These are phyloP conservation scores for Orthonychiurus folsomi DNA, from an alignment of 2,888 invertebrate genomes.

Conservation along the genomic window DNA sequence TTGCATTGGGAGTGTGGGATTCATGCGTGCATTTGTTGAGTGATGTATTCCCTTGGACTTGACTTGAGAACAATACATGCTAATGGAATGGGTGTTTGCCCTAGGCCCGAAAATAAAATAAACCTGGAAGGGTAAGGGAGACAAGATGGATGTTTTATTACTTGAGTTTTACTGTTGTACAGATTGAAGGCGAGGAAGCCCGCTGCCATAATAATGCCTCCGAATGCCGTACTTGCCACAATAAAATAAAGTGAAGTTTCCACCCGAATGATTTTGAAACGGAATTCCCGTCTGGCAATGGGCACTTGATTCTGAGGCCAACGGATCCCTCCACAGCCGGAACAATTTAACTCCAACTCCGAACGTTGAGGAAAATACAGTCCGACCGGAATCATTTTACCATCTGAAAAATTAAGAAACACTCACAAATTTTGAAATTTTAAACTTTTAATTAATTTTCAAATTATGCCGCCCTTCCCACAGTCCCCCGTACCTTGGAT, in stretches of 20 bases:
- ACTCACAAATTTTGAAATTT: neutral
- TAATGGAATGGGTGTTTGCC: too few relatives aligned
- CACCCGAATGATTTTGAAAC: slow-evolving; percentile 65
- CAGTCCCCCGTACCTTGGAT: too few relatives aligned
- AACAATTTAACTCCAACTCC: slow-evolving; percentile 58
- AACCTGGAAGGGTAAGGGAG: too few relatives aligned
- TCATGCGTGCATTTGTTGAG: too few relatives aligned
- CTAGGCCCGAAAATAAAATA: too few relatives aligned
- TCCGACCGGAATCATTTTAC: slow-evolving; percentile 62
- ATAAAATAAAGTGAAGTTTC: slow-evolving; percentile 65
- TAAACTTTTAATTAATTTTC: too few relatives aligned
- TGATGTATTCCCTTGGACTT: too few relatives aligned
- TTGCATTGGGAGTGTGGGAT: too few relatives aligned
- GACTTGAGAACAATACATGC: too few relatives aligned
- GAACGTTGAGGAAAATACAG: slow-evolving; percentile 55
- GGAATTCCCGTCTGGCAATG: slow-evolving; percentile 65
- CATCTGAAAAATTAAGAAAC: slow-evolving; percentile 49
- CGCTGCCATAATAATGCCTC: slow-evolving; percentile 65
- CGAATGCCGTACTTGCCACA: slow-evolving; percentile 60
- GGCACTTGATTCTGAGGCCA: slow-evolving; percentile 74
- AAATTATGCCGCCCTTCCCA: too few relatives aligned
- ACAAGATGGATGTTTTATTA: too few relatives aligned
- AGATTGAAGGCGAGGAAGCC: slow-evolving; percentile 72
- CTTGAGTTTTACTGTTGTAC: too few relatives aligned
- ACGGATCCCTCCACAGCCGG: slow-evolving; percentile 56